Percentiles rank a stretch among this genome's conserved stretches.
Conservation (phyloP, 2,797 vertebrate genomes). For the Myotis planiceps region DNA sequence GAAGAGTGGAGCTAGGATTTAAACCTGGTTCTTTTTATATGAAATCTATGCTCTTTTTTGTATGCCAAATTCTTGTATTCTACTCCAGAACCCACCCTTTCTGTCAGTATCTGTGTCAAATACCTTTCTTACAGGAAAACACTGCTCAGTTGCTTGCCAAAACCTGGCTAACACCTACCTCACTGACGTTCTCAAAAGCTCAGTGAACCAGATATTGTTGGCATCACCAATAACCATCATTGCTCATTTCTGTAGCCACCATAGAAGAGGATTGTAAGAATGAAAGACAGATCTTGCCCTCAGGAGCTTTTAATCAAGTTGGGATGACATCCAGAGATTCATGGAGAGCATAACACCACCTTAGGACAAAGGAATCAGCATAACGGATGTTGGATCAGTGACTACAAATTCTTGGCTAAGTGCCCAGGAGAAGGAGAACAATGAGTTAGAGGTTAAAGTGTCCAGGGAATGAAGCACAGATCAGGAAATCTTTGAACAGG, state of each 20-base stretch:
- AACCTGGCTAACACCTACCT: not conserved
- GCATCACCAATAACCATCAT: not conserved
- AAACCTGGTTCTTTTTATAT: not conserved
- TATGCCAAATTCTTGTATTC: not conserved
- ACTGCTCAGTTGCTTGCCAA: not conserved
- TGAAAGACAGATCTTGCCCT: not conserved
- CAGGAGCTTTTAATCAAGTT: not conserved
- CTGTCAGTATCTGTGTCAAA: not conserved
- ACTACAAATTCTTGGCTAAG: not conserved
- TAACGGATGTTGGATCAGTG: accelerated
- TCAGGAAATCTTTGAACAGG: not conserved
- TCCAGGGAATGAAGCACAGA: not conserved
- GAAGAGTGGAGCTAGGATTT: not conserved
- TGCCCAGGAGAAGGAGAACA: not conserved
- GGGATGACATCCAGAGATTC: not conserved
- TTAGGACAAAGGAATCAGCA: not conserved
- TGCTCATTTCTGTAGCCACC: not conserved
- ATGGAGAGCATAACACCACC: accelerated
- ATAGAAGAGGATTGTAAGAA: not conserved
- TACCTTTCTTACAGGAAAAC: accelerated
- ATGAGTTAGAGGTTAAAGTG: not conserved
- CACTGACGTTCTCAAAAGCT: not conserved
- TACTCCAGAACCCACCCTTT: not conserved
- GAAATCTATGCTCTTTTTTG: not conserved
- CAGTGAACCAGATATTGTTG: not conserved